phyloP scores from a whole-genome alignment of 2,113 vertebrate genomes.

The Columba janthina region DNA sequence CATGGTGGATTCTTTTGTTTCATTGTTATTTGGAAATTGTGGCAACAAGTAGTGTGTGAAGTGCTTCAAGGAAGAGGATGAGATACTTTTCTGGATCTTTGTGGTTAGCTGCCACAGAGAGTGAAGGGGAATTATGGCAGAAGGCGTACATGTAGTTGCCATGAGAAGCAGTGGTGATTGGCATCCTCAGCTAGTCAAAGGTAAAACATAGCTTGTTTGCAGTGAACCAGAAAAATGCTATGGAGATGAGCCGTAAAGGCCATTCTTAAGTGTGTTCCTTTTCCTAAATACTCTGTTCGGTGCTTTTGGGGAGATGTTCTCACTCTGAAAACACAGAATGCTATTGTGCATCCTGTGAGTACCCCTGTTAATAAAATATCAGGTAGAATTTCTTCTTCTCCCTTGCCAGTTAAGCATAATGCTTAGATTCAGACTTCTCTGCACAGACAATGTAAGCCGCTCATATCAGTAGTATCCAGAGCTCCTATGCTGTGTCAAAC shows the following conservation, averaged over 20 bases:
- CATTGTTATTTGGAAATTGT: neutral
- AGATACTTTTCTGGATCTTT: neutral
- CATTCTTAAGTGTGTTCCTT: neutral
- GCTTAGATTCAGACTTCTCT: neutral
- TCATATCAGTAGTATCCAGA: neutral
- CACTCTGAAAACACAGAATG: neutral
- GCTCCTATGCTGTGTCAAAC: neutral
- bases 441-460: fast-evolving
- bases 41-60: neutral
- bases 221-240: neutral
- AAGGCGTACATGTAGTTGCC: neutral
- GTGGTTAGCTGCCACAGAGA: neutral
- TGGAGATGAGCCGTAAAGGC: neutral
- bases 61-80: neutral
- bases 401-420: neutral
- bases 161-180: neutral
- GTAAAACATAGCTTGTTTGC: neutral
- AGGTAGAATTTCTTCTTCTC: neutral
- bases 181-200: neutral
- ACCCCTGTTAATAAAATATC: neutral
- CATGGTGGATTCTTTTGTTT: neutral
- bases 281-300: neutral
- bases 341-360: neutral
- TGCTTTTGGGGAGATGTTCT: neutral
- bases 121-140: neutral